phyloP scores from a whole-genome alignment of 2,888 invertebrate genomes.

The Drosophila mulleri region DNA sequence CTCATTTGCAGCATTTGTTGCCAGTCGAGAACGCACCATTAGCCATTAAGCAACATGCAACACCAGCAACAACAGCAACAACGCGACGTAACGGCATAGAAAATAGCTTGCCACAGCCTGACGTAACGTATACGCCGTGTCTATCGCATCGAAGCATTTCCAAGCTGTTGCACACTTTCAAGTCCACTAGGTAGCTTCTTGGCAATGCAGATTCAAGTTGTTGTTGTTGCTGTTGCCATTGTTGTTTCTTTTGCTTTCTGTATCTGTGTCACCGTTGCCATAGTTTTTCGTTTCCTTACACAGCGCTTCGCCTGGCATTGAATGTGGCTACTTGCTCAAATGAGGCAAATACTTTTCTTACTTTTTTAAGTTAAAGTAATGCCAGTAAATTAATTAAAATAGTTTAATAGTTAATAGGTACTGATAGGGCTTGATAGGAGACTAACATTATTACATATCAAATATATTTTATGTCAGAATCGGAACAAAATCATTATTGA shows the following conservation, averaged over 20 bases:
- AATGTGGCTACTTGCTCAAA: not conserved
- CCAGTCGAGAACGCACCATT: constrained; percentile 58
- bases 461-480: too few relatives aligned
- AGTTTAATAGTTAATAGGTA: not conserved
- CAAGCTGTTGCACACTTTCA: constrained; percentile 78
- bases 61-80: constrained; percentile 24
- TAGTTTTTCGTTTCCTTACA: constrained; percentile 2
- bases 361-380: not conserved
- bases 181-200: constrained; percentile 66
- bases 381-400: constrained; percentile 17
- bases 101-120: constrained; percentile 31
- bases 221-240: not conserved
- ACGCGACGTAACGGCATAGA: constrained; percentile 24
- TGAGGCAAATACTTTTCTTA: not conserved
- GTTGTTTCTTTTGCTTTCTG: not conserved
- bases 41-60: constrained; percentile 52
- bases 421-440: not conserved
- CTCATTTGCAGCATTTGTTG: constrained; percentile 77
- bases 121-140: constrained; percentile 69
- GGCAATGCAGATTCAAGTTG: constrained; percentile 28
- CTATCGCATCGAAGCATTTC: constrained; percentile 62
- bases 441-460: not conserved
- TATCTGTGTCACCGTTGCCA: constrained; percentile 12
- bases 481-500: too few relatives aligned
- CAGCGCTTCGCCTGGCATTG: constrained; percentile 16